Evolutionary conservation across 2,113 vertebrate genomes (phyloP), one percentile per base, ranked within the genome.

Genomic region (Crotalus helleri): DNA sequence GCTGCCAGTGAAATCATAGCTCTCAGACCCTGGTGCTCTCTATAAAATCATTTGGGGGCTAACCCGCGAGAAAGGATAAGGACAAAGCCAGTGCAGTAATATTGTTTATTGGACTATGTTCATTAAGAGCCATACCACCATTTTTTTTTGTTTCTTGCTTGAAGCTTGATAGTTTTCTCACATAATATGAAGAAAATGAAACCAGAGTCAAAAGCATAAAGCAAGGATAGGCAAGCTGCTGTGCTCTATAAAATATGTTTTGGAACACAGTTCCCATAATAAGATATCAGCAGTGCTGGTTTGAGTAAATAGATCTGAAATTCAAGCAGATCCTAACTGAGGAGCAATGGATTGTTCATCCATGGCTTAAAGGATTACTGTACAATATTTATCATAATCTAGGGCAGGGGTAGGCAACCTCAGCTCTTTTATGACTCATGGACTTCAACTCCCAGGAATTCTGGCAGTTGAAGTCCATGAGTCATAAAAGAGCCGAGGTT

Each of bases 41-140:
- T 53, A 51, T 85, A 90, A 54, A 92, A 59, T 59, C n/a, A 85
- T 92, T 92, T 89, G 19, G 19, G 69, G 15, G 10, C 4, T 89
- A 54, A 55, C 54, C 92, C 54, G 0, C 1, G 13, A 90, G 69
- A 89, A 89, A 85, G 86, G 81, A 92, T 33, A 92, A 92, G 33
- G 61, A 81, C 53, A 54, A 89, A 92, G 51, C 21, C 26, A 23
- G 33, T 46, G 33, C 24, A 46, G 61, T 89, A 81, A 85, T 89
- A 81, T 81, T 57, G 29, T 54, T 92, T 92, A 92, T 92, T 92
- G 86, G 91, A 92, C 51, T 92, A 26, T 6, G 51, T 88, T 92
- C 87, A 88, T 88, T 88, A 88, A 55, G 87, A 74, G 58, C 39
- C 29, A 59, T 46, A 17, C 64, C 29, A 59, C 24, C 49, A 49